A percentile compares a stretch with the other conserved stretches of the same genome.
These are phyloP conservation scores for Acanthoscelides obtectus DNA, from an alignment of 2,888 invertebrate genomes.

Conservation along the genomic window DNA sequence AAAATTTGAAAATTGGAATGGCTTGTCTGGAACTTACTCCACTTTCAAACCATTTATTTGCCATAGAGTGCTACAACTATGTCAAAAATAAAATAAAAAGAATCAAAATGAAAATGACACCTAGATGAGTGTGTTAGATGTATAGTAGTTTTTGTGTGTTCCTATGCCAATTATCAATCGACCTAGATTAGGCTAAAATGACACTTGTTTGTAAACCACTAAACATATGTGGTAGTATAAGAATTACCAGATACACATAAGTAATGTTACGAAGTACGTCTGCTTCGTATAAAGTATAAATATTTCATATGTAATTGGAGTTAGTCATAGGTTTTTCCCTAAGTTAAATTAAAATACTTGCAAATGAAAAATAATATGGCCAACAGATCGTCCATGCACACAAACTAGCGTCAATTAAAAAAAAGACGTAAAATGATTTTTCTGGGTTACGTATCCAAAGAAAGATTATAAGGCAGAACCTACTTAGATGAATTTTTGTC, in stretches of 20 bases:
- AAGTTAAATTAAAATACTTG: background rate
- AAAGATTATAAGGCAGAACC: too few species aligned
- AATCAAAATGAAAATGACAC: background rate
- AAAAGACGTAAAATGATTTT: slow-evolving; percentile 1
- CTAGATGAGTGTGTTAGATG: background rate
- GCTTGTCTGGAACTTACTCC: background rate
- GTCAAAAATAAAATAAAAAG: background rate
- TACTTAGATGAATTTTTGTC: too few species aligned
- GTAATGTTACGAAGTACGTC: too few species aligned
- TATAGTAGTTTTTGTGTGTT: too few species aligned
- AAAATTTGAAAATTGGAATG: background rate
- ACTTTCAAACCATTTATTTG: background rate
- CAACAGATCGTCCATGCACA: slow-evolving; percentile 9
- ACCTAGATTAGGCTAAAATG: too few species aligned
- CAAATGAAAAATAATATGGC: slow-evolving; percentile 5
- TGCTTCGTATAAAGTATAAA: background rate
- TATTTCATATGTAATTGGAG: background rate
- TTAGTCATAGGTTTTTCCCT: background rate
- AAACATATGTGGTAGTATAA: too few species aligned
- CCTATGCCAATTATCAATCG: too few species aligned
- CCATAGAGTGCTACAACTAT: background rate
- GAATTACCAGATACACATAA: too few species aligned
- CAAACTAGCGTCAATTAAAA: slow-evolving; percentile 1
- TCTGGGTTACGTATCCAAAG: background rate
- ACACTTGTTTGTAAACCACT: too few species aligned